Conservation (phyloP, 2,888 invertebrate genomes). For the Cyclophora punctaria region DNA sequence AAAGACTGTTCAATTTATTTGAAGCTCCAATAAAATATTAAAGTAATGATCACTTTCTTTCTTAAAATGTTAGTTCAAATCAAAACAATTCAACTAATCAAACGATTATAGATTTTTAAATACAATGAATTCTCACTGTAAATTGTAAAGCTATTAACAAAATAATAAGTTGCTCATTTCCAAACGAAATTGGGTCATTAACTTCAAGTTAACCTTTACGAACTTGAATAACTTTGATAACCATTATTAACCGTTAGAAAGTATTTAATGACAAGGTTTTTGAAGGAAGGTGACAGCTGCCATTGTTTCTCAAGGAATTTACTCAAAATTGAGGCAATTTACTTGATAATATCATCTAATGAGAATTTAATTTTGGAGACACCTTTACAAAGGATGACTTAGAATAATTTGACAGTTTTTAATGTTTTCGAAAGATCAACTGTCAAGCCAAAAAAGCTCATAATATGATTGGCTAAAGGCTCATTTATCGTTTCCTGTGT, state of each 20-base stretch:
- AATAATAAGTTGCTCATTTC: not conserved
- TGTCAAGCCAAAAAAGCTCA: too few species aligned
- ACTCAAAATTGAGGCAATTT: slow-evolving; percentile 28
- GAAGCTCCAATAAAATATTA: too few species aligned
- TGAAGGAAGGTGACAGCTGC: slow-evolving; percentile 25
- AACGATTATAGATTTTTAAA: not conserved
- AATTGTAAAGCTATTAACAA: not conserved
- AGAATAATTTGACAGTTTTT: too few species aligned
- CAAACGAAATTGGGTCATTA: not conserved
- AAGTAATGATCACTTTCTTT: too few species aligned
- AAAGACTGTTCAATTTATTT: too few species aligned
- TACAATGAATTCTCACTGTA: not conserved
- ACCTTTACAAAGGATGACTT: slow-evolving; percentile 23
- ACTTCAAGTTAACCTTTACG: slow-evolving; percentile 2
- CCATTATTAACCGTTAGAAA: slow-evolving; percentile 8
- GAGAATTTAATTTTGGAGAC: slow-evolving; percentile 33
- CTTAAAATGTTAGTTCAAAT: not conserved
- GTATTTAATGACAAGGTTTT: slow-evolving; percentile 18
- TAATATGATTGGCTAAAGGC: too few species aligned
- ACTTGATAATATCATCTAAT: slow-evolving; percentile 25
- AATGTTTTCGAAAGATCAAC: too few species aligned
- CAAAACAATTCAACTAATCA: not conserved
- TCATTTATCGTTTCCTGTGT: too few species aligned
- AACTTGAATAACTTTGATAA: slow-evolving; percentile 6
- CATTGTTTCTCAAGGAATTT: slow-evolving; percentile 28